Base-by-base conservation (phyloP, 2,113 vertebrate species). In the Eudyptes chrysolophus region DNA sequence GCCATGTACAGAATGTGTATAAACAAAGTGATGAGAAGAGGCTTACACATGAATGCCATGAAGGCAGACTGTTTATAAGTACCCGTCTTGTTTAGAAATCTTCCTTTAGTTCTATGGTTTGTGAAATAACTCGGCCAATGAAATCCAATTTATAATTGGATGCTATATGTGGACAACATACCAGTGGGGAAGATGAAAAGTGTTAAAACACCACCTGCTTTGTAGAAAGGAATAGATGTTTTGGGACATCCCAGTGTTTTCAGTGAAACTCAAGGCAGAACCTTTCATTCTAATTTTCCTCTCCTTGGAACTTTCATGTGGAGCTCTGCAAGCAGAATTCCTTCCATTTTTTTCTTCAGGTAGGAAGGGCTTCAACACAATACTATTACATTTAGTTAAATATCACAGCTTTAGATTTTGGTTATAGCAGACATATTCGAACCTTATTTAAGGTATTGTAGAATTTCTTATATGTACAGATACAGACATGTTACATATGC, bases 11-110 rank as follows among this genome's bases (percentile, higher is more conserved):
- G 87, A 96, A 93, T 92, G 90, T 86, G 86, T 84, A 86, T 74
- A 92, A 95, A 97, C 94, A 95, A 75, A 94, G 80, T 11, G 51
- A 84, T 89, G 85, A 96, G 94, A 94, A 94, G 84, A 94, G 79
- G 25, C 80, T 95, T 82, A 78, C 82, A 91, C 61, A 87, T 5
- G 30, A 92, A 85, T 78, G 87, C 65, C 84, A 90, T 44, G 60
- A 85, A 94, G 64, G 88, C 88, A 95, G 96, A 42, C 66, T 93
- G 91, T 90, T 95, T 87, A 38, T 69, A 65, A 3, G 26, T 72
- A 72, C 69, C 94, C 14, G 2, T 90, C 77, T 74, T 54, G 68
- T 36, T 92, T 66, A 77, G 88, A 91, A 93, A 77, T 61, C 52
- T 80, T 94, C 81, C 82, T 84, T 66, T 74, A 65, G 36, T 94